Evolutionary conservation across 2,888 invertebrate species (phyloP).

Genomic region (Hofmannophila pseudospretella): DNA sequence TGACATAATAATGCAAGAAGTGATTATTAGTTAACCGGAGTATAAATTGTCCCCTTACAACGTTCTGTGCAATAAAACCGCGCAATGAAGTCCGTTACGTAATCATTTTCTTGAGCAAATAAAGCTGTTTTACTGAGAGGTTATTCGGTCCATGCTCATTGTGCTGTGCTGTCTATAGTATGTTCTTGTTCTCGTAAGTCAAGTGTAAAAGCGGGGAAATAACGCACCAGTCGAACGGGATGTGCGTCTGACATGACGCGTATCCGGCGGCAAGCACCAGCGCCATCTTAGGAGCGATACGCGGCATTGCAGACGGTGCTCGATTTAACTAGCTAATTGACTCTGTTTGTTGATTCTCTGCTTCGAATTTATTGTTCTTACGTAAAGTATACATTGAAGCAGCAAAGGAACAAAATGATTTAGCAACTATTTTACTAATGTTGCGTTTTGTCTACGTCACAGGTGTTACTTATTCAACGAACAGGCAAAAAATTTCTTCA

Average conservation of each 20-base stretch:
- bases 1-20: too few species aligned
- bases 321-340: conserved; percentile 35
- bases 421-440: too few species aligned
- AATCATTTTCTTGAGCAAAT: conserved; percentile 47
- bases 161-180: conserved; percentile 24
- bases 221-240: conserved; percentile 13
- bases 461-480: too few species aligned
- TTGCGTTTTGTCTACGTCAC: too few species aligned
- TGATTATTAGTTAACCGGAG: conserved; percentile 28
- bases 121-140: conserved; percentile 48
- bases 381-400: background rate
- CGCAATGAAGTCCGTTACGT: conserved; percentile 46
- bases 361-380: background rate
- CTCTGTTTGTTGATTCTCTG: conserved; percentile 5
- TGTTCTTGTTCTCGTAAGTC: conserved; percentile 9
- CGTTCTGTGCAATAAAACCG: too few species aligned
- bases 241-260: conserved; percentile 16
- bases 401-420: too few species aligned
- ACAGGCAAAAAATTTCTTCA: too few species aligned
- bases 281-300: conserved; percentile 48
- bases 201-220: conserved; percentile 12
- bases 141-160: conserved; percentile 35
- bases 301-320: conserved; percentile 31
- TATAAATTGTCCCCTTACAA: too few species aligned
- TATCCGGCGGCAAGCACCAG: conserved; percentile 34